Evolutionary conservation across 1,140 invertebrate genomes (phyloP).

Genomic region (Ctenoplectra terminalis): DNA sequence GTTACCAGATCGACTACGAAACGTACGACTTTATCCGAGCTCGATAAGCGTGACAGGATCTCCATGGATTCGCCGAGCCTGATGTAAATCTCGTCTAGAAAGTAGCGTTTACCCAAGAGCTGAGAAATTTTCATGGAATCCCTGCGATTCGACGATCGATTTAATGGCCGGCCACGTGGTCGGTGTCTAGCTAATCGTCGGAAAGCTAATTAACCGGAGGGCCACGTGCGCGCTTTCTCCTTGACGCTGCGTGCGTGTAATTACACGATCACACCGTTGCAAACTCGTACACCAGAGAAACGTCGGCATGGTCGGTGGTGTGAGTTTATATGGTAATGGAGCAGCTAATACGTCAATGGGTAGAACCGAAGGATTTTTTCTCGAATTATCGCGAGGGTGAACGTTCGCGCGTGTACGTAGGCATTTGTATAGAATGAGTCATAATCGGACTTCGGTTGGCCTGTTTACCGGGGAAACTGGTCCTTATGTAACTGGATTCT

Average conservation of each 20-base stretch:
- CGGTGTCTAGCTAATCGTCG: constrained; percentile 55
- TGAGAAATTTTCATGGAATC: constrained; percentile 54
- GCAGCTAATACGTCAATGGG: constrained; percentile 14
- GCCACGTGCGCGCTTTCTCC: constrained; percentile 75
- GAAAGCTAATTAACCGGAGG: constrained; percentile 69
- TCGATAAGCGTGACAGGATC: constrained; percentile 49
- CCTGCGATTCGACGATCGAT: constrained; percentile 58
- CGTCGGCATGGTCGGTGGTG: not conserved
- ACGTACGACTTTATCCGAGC: constrained; percentile 28
- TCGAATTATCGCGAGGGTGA: not conserved
- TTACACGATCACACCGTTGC: constrained; percentile 4
- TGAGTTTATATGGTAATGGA: not conserved
- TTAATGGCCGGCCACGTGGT: constrained; percentile 64
- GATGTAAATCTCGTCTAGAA: constrained; percentile 47
- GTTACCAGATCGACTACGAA: constrained; percentile 27
- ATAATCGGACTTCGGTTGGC: constrained; percentile 36
- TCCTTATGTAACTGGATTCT: constrained; percentile 41
- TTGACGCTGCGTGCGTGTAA: constrained; percentile 41
- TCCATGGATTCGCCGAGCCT: constrained; percentile 17
- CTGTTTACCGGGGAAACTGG: constrained; percentile 15
- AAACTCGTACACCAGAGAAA: not conserved
- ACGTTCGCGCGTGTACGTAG: not conserved
- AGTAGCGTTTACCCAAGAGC: constrained; percentile 36
- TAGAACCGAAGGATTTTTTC: not conserved
- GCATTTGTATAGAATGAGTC: constrained; percentile 33